Evolutionary conservation across 2,888 invertebrate species (phyloP).

Genomic region (Cantharis rufa): DNA sequence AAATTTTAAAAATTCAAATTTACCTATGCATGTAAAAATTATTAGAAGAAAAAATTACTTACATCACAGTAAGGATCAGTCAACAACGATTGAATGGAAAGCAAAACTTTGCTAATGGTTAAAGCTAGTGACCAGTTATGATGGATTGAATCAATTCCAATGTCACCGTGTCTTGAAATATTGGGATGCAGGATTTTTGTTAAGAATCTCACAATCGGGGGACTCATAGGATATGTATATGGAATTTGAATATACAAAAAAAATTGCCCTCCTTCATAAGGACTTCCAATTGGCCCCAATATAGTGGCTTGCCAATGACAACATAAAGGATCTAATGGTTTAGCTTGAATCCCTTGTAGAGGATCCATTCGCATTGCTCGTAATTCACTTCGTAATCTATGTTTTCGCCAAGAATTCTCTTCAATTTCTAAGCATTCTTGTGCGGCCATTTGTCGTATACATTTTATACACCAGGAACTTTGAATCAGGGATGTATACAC

Average conservation of each 20-base stretch:
- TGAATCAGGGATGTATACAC: constrained; percentile 70
- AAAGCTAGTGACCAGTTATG: constrained; percentile 96
- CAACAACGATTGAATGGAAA: constrained; percentile 84
- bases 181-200: constrained; percentile 95
- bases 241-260: constrained; percentile 90
- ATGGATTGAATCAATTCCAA: constrained; percentile 92
- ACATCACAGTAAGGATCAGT: constrained; percentile 89
- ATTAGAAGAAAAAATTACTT: constrained; percentile 43
- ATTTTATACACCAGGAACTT: constrained; percentile 84
- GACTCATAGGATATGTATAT: constrained; percentile 86
- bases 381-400: constrained; percentile 78
- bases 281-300: constrained; percentile 88
- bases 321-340: constrained; percentile 77
- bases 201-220: constrained; percentile 88
- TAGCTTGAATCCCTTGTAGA: constrained; percentile 83
- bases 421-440: constrained; percentile 69
- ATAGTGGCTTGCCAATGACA: constrained; percentile 95
- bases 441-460: constrained; percentile 83
- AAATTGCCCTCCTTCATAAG: constrained; percentile 93
- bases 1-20: not conserved
- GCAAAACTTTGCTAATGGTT: constrained; percentile 85
- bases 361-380: constrained; percentile 73
- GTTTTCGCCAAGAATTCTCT: constrained; percentile 82
- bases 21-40: not conserved
- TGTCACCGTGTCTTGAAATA: constrained; percentile 92